Evolutionary conservation across 2,797 vertebrate genomes (phyloP), one percentile per base, ranked within the genome.

Genomic region (Alouatta caraya): DNA sequence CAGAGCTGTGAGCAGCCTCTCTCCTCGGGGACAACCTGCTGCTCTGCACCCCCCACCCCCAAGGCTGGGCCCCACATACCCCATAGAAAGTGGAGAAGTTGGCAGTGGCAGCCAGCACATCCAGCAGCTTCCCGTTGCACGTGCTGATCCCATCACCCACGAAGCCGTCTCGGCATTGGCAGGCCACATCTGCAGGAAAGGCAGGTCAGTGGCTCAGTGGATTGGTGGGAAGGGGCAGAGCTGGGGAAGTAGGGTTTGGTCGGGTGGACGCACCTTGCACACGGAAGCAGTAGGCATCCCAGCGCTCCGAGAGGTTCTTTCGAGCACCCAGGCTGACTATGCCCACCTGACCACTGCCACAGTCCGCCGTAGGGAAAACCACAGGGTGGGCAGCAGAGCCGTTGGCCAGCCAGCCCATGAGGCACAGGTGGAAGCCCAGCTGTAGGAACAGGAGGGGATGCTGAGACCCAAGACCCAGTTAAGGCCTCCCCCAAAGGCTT

Each of bases 261-360:
- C 7, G 28, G 42, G n/a, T 8, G 24, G 22, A 21, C 3, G 2
- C 98, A 99, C 99, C 99, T 99, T 97, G 98, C 85, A 98, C 96
- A 2, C 99, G 99, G 98, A 99, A 99, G 98, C 99, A 99, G 98
- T 99, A 99, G 0, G 99, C 99, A 5, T 99, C 99, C 97, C 99
- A 99, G 14, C 44, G 98, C 98, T 99, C 99, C 0, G 98, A 99
- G 96, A 97, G 96, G 93, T 99, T 99, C 85, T 98, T 98, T 3
- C 99, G 99, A 2, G 97, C 95, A 37, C 99, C 99, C 3, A 99
- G 99, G 79, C 99, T 98, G 26, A 99, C 98, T 0, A 99, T 97
- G 13, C 99, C 99, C 82, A 99, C 99, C 0, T 97, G 99, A 82
- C 98, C 99, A 52, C 98, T 98, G 0, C 99, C 99, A 84, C 99